These are phyloP conservation scores for Pentamera pediparva DNA, from an alignment of 53 echinoderm and acorn worm species.

Conservation along the genomic window DNA sequence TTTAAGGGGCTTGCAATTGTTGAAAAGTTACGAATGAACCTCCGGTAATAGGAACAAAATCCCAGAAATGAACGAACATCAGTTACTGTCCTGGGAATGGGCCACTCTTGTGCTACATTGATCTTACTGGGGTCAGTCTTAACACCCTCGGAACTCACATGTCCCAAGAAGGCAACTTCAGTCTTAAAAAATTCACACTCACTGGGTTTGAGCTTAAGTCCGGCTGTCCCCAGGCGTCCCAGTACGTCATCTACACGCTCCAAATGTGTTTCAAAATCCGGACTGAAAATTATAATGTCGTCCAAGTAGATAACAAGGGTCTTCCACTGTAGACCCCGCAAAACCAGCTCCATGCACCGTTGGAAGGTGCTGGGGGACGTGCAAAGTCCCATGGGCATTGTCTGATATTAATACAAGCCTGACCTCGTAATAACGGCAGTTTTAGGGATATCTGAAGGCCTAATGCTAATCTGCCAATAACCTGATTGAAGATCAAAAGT, in stretches of 20 bases:
- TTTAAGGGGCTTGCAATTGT: conserved; percentile 22
- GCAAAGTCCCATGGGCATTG: conserved; percentile 51
- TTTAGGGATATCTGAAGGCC: conserved; percentile 46
- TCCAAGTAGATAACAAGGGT: conserved; percentile 50
- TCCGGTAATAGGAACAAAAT: conserved; percentile 36
- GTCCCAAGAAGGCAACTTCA: conserved; percentile 41
- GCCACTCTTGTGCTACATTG: conserved; percentile 34
- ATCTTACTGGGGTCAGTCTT: conserved; percentile 34
- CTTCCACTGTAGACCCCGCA: conserved; percentile 60
- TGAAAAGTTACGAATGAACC: conserved; percentile 30
- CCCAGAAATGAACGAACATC: conserved; percentile 33
- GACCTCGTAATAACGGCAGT: conserved; percentile 52
- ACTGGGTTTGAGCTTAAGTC: conserved; percentile 52
- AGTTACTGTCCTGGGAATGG: conserved; percentile 22
- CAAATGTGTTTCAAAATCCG: conserved; percentile 39
- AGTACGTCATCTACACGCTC: conserved; percentile 33
- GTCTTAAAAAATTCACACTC: conserved; percentile 50
- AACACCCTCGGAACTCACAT: background rate
- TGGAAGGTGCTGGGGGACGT: conserved; percentile 44
- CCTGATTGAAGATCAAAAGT: conserved; percentile 59
- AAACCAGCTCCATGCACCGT: conserved; percentile 45
- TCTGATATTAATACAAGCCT: conserved; percentile 53
- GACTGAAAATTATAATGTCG: conserved; percentile 43
- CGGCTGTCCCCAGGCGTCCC: background rate
- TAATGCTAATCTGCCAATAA: conserved; percentile 62